Evolutionary conservation across 2,113 vertebrate species (phyloP).

Genomic region (Indri indri): DNA sequence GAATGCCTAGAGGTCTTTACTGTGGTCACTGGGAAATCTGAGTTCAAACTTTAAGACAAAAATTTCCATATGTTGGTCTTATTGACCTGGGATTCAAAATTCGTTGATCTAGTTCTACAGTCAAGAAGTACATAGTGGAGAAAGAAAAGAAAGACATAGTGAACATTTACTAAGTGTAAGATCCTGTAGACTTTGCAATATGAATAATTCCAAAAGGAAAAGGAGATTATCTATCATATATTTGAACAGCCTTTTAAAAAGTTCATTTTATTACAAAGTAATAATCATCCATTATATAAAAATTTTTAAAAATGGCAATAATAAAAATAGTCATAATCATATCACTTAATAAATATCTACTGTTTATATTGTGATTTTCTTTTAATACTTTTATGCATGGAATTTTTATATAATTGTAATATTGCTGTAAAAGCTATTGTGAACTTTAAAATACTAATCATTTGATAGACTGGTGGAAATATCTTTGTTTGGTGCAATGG

Average conservation of each 20-base stretch:
- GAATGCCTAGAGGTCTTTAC: background rate
- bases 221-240: background rate
- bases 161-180: background rate
- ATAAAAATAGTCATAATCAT: background rate
- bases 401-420: conserved; percentile 5
- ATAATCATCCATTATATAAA: background rate
- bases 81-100: background rate
- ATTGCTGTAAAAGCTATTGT: background rate
- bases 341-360: background rate
- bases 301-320: background rate
- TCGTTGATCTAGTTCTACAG: background rate
- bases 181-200: background rate
- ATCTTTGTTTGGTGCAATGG: background rate
- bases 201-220: background rate
- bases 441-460: background rate
- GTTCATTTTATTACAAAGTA: background rate
- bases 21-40: background rate
- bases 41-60: background rate
- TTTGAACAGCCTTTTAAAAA: background rate
- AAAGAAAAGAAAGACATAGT: background rate
- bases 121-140: background rate
- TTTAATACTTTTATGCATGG: background rate
- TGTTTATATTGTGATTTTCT: background rate
- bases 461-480: background rate
- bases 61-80: background rate